Base-by-base conservation (phyloP, 2,797 vertebrate genomes). In the Pseudotriccus pelzelni region DNA sequence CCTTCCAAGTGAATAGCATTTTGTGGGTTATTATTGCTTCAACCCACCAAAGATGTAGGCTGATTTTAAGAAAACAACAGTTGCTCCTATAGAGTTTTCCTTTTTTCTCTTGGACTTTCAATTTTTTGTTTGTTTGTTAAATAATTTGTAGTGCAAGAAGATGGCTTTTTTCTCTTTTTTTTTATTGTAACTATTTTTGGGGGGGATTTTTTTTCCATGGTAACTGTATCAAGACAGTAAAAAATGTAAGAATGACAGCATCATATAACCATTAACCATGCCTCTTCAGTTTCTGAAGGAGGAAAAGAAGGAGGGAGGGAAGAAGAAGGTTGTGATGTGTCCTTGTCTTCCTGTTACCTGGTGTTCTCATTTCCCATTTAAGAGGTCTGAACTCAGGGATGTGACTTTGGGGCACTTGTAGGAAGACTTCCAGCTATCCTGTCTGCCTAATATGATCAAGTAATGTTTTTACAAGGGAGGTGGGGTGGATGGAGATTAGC, bases 351-450 rank as follows among this genome's bases (percentile, higher is more conserved):
- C 39, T 76, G 41, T 53, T 75, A 7, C 27, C 11, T 27, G 15
- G 4, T 24, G 14, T 78, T 85, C 22, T 30, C 4, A 3, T 78
- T 83, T 75, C 41, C 36, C 7, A 5, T 39, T 7, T 34, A 56
- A 46, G 37, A 12, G 34, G 14, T n/a, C 68, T 91, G 79, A 80
- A 60, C 34, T 36, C 0, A 0, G 28, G 49, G 9, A 32, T 5
- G 32, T 44, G 47, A 22, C 0, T 0, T 7, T 43, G 49, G 24
- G 43, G 15, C 28, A 49, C 32, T 44, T 46, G 21, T 12, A 52
- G 63, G 21, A 73, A 67, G 36, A 67, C 21, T 25, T 52, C 2
- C 24, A 55, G 30, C 24, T 89, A 3, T 47, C 60, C 85, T 36
- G 15, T 47, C 58, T 81, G 76, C 41, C n/a, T 68, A 21, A 64